Conservation (phyloP, 2,888 invertebrate genomes). For the Orthosia gothica region DNA sequence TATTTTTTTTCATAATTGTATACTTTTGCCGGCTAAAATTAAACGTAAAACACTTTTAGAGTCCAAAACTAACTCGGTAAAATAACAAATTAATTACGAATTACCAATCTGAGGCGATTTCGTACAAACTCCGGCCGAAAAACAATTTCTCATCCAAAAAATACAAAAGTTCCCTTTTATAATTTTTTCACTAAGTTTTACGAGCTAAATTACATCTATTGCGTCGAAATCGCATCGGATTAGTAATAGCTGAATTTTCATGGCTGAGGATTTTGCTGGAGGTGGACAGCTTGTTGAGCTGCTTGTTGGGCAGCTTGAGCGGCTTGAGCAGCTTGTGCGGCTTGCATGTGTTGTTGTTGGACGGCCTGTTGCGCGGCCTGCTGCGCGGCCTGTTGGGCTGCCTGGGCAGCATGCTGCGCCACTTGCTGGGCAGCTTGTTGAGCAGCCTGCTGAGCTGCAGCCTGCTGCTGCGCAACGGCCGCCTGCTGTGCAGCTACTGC, state of each 20-base stretch:
- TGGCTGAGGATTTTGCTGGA: slow-evolving; percentile 92
- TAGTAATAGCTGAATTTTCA: slow-evolving; percentile 96
- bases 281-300: slow-evolving; percentile 90
- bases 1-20: slow-evolving; percentile 76
- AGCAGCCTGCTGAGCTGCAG: slow-evolving; percentile 76
- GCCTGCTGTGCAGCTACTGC: slow-evolving; percentile 63
- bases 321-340: slow-evolving; percentile 75
- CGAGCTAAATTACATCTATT: slow-evolving; percentile 74
- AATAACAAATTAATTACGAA: slow-evolving; percentile 70
- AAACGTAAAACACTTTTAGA: slow-evolving; percentile 69
- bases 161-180: slow-evolving; percentile 64
- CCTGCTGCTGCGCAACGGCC: slow-evolving; percentile 67
- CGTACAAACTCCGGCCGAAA: slow-evolving; percentile 76
- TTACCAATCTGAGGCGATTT: slow-evolving; percentile 90
- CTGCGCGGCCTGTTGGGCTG: slow-evolving; percentile 71
- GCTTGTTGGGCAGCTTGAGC: slow-evolving; percentile 86
- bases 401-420: slow-evolving; percentile 79
- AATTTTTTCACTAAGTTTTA: slow-evolving; percentile 68
- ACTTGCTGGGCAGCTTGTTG: slow-evolving; percentile 81
- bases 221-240: slow-evolving; percentile 90
- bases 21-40: slow-evolving; percentile 77
- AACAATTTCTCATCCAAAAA: slow-evolving; percentile 72
- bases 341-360: slow-evolving; percentile 86
- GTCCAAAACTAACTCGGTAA: slow-evolving; percentile 65
- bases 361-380: slow-evolving; percentile 72